Evolutionary conservation across 2,888 invertebrate species (phyloP).

Genomic region (Gastrophysa polygoni): DNA sequence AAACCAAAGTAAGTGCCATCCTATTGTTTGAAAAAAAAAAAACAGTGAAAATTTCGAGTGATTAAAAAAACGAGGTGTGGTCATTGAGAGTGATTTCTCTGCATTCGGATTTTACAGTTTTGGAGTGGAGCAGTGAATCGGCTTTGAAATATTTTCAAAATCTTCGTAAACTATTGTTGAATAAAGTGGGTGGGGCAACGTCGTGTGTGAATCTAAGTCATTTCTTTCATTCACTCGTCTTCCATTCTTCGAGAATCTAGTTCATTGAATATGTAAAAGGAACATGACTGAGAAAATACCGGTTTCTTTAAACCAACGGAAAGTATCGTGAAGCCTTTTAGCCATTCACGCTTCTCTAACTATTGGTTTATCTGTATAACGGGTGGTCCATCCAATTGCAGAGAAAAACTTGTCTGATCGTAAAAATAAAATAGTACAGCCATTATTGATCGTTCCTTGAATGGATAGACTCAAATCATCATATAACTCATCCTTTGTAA

Average conservation of each 20-base stretch:
- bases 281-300: slow-evolving; percentile 22
- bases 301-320: slow-evolving; percentile 30
- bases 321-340: slow-evolving; percentile 5
- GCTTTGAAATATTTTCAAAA: slow-evolving; percentile 5
- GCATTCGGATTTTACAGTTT: slow-evolving; percentile 20
- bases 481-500: too few species aligned
- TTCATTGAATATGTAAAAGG: slow-evolving; percentile 30
- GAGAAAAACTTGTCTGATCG: too few species aligned
- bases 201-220: not conserved
- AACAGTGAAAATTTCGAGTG: slow-evolving; percentile 26
- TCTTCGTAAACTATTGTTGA: slow-evolving; percentile 8
- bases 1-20: slow-evolving; percentile 46
- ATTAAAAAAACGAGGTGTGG: slow-evolving; percentile 38
- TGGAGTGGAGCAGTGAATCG: slow-evolving; percentile 12
- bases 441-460: too few species aligned
- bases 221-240: not conserved
- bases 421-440: too few species aligned
- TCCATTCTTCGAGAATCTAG: not conserved
- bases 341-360: too few species aligned
- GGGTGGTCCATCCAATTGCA: too few species aligned
- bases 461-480: too few species aligned
- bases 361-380: too few species aligned
- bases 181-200: not conserved
- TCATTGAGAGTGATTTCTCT: slow-evolving; percentile 25
- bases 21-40: slow-evolving; percentile 18